Conservation (phyloP, 2,113 vertebrate genomes). For the Euleptes europaea region DNA sequence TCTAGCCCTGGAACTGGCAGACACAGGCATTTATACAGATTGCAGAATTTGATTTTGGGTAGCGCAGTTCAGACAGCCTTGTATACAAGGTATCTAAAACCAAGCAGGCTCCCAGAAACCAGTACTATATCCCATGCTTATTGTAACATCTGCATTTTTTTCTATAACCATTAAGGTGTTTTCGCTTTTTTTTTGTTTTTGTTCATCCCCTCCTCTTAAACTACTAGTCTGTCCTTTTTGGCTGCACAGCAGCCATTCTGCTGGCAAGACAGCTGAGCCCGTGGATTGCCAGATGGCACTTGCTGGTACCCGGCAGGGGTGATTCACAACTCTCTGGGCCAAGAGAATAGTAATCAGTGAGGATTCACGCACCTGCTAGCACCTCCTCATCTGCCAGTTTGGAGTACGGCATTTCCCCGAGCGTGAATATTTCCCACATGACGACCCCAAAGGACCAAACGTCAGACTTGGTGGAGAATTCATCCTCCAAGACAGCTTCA, state of each 20-base stretch:
- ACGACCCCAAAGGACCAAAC: conserved; percentile 96
- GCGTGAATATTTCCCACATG: conserved; percentile 97
- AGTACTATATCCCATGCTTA: background rate
- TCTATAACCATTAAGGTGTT: background rate
- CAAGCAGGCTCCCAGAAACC: background rate
- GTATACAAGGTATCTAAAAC: background rate
- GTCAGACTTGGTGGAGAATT: conserved; percentile 95
- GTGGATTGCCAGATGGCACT: background rate
- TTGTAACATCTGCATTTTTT: background rate
- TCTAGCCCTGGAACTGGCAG: background rate
- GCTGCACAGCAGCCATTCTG: background rate
- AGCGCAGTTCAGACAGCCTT: background rate
- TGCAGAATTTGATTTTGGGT: background rate
- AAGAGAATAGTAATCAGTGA: background rate
- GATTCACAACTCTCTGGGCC: background rate
- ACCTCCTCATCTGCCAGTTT: conserved; percentile 88
- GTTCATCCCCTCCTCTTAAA: background rate
- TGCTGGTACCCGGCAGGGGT: background rate
- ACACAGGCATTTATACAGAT: background rate
- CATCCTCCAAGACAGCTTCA: conserved; percentile 90
- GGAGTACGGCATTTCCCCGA: conserved; percentile 89
- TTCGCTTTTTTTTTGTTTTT: background rate
- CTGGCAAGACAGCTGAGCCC: background rate
- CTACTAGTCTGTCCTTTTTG: background rate
- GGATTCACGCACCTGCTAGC: conserved; percentile 82